These are phyloP conservation scores for Callionymus lyra DNA, from an alignment of 2,113 vertebrate genomes.

Conservation along the genomic window DNA sequence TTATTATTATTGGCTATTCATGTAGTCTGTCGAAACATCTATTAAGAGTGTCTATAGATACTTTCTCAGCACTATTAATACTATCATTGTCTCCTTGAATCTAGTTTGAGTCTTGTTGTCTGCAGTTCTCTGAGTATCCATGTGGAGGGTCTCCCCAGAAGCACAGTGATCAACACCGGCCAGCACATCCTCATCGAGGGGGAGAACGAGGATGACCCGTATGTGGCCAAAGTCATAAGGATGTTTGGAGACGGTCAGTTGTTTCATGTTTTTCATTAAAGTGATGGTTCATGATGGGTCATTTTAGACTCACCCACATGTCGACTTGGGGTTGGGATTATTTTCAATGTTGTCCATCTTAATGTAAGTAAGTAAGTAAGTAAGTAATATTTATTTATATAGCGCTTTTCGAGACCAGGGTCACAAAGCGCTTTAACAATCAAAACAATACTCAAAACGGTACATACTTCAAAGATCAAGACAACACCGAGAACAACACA, in stretches of 20 bases:
- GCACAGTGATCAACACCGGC: slow-evolving; percentile 57
- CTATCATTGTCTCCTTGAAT: background rate
- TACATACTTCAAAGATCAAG: no score
- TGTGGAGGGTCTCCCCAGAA: slow-evolving; percentile 43
- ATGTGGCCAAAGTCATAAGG: slow-evolving; percentile 74
- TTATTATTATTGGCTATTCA: no score
- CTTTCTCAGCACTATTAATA: background rate
- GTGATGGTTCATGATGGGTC: background rate
- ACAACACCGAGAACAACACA: no score
- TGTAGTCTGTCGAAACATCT: no score
- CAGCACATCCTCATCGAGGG: slow-evolving; percentile 82
- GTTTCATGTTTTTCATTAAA: background rate
- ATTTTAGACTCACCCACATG: no score
- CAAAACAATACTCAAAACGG: no score
- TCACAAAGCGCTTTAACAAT: no score
- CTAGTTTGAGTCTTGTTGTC: background rate
- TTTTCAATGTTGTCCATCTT: no score
- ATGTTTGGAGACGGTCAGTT: slow-evolving; percentile 80
- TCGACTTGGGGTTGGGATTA: no score
- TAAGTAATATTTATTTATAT: no score
- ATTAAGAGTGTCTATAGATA: background rate
- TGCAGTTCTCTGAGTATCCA: slow-evolving; percentile 71
- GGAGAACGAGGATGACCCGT: slow-evolving; percentile 71
- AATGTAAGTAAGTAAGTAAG: no score
- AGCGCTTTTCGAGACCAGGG: no score